Percentiles rank a stretch among this genome's conserved stretches.
These are phyloP conservation scores for Ectropis crepuscularia DNA, from an alignment of 2,888 invertebrate genomes.

Conservation along the genomic window DNA sequence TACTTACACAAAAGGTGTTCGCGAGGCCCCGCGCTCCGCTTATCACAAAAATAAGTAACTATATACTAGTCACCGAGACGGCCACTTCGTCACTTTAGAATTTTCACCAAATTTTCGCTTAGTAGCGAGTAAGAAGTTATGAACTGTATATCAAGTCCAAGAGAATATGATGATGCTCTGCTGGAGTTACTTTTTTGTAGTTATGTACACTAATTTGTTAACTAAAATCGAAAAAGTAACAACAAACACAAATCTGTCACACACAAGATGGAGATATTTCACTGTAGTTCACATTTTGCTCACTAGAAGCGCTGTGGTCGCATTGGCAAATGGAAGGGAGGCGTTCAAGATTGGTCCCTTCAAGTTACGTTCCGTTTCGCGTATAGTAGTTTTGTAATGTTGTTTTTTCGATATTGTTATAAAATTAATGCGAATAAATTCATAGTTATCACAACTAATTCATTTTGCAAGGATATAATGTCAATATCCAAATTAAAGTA, in stretches of 20 bases:
- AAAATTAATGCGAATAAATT: too few relatives aligned
- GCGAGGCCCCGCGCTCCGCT: constrained; percentile 80
- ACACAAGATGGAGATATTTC: constrained; percentile 87
- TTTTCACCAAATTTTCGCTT: constrained; percentile 56
- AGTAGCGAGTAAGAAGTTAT: constrained; percentile 32
- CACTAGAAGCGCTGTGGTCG: constrained; percentile 75
- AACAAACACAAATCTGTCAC: constrained; percentile 87
- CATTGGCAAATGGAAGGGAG: constrained; percentile 57
- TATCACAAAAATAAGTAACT: constrained; percentile 85
- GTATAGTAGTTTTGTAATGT: neutral
- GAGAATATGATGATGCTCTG: constrained; percentile 49
- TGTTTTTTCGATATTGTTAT: too few relatives aligned
- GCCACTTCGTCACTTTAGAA: constrained; percentile 79
- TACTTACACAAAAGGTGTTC: constrained; percentile 79
- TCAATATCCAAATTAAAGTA: too few relatives aligned
- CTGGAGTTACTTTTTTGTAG: constrained; percentile 62
- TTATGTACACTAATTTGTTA: constrained; percentile 67
- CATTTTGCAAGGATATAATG: too few relatives aligned
- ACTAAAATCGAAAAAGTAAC: constrained; percentile 76
- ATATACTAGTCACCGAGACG: constrained; percentile 81
- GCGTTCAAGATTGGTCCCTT: constrained; percentile 61
- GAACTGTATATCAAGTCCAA: constrained; percentile 50
- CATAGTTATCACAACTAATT: neutral
- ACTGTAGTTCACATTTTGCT: constrained; percentile 77
- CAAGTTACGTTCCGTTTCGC: constrained; percentile 60